A percentile compares a stretch with the other conserved stretches of the same genome.
Evolutionary conservation across 2,888 invertebrate genomes (phyloP).

Genomic region (Pammene fasciana): DNA sequence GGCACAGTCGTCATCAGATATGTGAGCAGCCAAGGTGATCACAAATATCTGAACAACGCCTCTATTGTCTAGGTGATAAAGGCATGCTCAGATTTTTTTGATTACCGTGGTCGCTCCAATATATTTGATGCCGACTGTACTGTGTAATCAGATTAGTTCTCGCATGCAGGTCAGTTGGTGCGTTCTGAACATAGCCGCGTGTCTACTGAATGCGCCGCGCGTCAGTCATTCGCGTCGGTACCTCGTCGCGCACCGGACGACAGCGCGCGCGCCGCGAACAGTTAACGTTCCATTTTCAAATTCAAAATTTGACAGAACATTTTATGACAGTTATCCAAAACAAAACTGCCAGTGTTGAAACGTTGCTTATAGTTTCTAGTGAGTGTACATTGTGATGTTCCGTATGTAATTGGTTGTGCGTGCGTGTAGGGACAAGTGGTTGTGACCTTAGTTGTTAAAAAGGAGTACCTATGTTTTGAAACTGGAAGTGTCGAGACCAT

Average conservation of each 20-base stretch:
- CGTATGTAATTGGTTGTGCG: slow-evolving; percentile 47
- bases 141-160: slow-evolving; percentile 70
- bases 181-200: slow-evolving; percentile 64
- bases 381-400: slow-evolving; percentile 47
- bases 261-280: slow-evolving; percentile 58
- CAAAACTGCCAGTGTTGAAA: slow-evolving; percentile 49
- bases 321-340: slow-evolving; percentile 52
- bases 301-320: slow-evolving; percentile 56
- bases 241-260: slow-evolving; percentile 63
- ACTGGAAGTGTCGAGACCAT: slow-evolving; percentile 66
- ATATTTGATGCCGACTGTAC: no score
- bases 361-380: slow-evolving; percentile 46
- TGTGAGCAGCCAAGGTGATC: no score
- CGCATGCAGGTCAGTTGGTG: slow-evolving; percentile 67
- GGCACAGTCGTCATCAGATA: no score
- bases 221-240: slow-evolving; percentile 73
- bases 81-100: no score
- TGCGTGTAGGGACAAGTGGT: slow-evolving; percentile 72
- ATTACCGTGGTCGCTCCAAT: no score
- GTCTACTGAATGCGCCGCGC: slow-evolving; percentile 45
- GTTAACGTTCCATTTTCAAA: slow-evolving; percentile 67
- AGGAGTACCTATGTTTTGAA: slow-evolving; percentile 54
- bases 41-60: no score
- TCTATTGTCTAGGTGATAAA: no score
- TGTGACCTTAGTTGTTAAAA: slow-evolving; percentile 69